A percentile compares a stretch with the other conserved stretches of the same genome.
Evolutionary conservation across 2,113 vertebrate genomes (phyloP).

Genomic region (Chrysemys picta): DNA sequence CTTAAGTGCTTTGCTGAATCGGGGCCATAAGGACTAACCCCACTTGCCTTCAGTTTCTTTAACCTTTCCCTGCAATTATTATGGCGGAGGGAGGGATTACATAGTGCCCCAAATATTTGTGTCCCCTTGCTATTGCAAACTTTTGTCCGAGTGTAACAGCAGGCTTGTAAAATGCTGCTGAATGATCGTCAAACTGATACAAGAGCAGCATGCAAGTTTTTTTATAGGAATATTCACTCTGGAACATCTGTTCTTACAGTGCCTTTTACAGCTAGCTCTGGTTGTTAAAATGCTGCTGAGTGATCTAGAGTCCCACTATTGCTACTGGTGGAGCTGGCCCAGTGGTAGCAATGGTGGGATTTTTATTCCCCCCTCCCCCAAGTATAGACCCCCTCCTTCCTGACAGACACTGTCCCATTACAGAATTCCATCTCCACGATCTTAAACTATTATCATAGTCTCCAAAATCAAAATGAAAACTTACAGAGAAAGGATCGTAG

Average conservation of each 20-base stretch:
- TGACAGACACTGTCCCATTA: neutral
- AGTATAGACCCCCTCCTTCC: neutral
- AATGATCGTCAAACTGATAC: neutral
- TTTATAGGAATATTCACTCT: neutral
- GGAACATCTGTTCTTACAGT: neutral
- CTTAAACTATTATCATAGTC: neutral
- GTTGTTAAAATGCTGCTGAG: neutral
- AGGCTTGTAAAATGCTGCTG: neutral
- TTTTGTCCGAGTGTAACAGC: neutral
- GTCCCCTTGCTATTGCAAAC: neutral
- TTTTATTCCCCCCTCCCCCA: neutral
- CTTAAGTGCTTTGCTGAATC: neutral
- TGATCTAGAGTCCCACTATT: neutral
- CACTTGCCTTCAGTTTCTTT: neutral
- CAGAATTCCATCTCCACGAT: neutral
- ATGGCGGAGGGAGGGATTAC: neutral
- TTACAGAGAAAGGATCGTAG: slow-evolving; percentile 76
- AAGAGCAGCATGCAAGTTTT: neutral
- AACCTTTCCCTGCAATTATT: neutral
- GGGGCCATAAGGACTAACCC: neutral
- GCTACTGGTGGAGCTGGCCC: too few relatives aligned
- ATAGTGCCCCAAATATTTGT: neutral
- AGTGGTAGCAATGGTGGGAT: rapidly evolving
- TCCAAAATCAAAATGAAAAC: slow-evolving; percentile 22
- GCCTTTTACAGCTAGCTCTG: neutral